Base-by-base conservation (phyloP, 2,888 invertebrate genomes). In the Brenthis ino region DNA sequence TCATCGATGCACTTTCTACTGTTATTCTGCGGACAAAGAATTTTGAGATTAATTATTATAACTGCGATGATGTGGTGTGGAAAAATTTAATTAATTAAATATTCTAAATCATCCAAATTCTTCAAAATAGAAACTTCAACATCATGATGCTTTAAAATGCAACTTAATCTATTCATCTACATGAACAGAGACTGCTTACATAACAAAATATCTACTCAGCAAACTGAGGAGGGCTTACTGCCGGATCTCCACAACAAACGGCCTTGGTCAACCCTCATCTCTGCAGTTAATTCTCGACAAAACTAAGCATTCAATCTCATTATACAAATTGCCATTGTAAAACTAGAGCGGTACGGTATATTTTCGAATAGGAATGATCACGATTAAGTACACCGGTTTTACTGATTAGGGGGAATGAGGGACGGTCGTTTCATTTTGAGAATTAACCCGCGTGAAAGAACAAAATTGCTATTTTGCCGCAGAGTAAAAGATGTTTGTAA, bases 241-340 rank as follows among this genome's bases (percentile, higher is more conserved):
- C 82, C 85, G 85, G 84, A 82, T 85, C 82, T 82, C 77, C 79
- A 90, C 89, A 91, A 89, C 87, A 80, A 76, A 73, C 81, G 91
- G 80, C 91, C 91, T 91, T 92, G 91, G 86, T 76, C 83, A 83
- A 82, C 90, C 91, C 91, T 89, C 86, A 77, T 76, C 80, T 80
- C 68, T 71, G 51, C n/a, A 50, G 47, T 65, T 63, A 16, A 63
- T 69, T 53, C 66, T 66, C 56, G 43, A 58, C 57, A 11, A 55
- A 60, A 51, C 68, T 67, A 69, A 69, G 69, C 43, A 69, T 64
- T 60, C 50, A 50, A 20, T 54, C 13, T 67, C 14, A 43, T 57
- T 61, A 55, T 14, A 57, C 61, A 48, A 68, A 74, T 63, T 60
- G n/a, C 50, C 33, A 63, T 60, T 67, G 43, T 74, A 72, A 69